Base-by-base conservation (phyloP, 1,140 invertebrate species). In the Dufourea novaeangliae region DNA sequence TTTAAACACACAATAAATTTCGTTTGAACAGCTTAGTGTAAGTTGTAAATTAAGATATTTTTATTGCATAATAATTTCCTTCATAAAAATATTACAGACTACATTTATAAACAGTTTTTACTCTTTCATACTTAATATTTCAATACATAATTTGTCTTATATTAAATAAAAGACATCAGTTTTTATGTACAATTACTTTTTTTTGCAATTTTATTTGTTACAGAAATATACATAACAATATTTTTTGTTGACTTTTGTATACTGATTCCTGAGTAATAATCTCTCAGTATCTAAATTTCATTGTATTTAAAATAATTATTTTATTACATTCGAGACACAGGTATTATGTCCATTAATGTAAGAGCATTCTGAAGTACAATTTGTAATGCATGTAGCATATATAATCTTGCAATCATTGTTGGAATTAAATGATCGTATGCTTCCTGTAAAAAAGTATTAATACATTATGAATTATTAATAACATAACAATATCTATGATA, bases 401-500 rank as follows among this genome's bases (percentile, higher is more conserved):
- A 94, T 34, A 97, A 92, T 71, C 95, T 93, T 11, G 95, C 94
- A 90, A 94, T 93, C 82, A 96, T 90, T 7, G 93, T 92, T 17
- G 94, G 94, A 80, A 95, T 88, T 54, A 96, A 89, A 87, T 96
- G 94, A 25, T 92, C 88, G 83, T 94, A 92, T 54, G 93, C 93
- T 79, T 95, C 94, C 94, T 96, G 88, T 46, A 88, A 88, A 68
- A 11, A 69, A 78, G 14, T 2, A 52, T n/a, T 41, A 78, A 67
- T 56, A 64, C 11, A 39, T 66, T 61, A 56, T 57, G 63, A 79
- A 87, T 84, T 67, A 63, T 27, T 37, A 17, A 14, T 54, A 39
- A 61, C 57, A 78, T 44, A 73, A 76, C 82, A 39, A 27, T 34
- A n/a, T 59, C 14, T 22, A 56, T 34, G 22, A n/a, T 17, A 41